A percentile compares a stretch with the other conserved stretches of the same genome.
These are phyloP conservation scores for Protonibea diacanthus DNA, from an alignment of 2,797 vertebrate genomes.

Conservation along the genomic window DNA sequence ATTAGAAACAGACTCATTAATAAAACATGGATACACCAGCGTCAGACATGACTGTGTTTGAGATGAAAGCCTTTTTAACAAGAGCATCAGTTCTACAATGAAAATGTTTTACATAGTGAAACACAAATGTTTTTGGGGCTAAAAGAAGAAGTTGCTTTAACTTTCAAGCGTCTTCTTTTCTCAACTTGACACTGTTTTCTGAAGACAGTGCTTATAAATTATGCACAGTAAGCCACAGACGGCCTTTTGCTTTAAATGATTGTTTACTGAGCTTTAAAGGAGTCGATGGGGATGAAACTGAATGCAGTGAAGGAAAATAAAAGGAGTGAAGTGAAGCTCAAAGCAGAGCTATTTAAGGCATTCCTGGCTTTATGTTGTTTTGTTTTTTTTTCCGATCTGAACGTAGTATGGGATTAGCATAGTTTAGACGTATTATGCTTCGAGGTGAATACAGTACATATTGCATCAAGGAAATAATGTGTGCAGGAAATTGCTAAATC, in stretches of 20 bases:
- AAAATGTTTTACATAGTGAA: conserved; percentile 1
- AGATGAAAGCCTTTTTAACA: conserved; percentile 15
- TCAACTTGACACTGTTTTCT: conserved; percentile 36
- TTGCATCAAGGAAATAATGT: conserved; percentile 29
- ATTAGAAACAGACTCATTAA: conserved; percentile 23
- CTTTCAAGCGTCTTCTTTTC: conserved; percentile 21
- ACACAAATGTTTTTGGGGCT: conserved; percentile 1
- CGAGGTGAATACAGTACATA: conserved; percentile 29
- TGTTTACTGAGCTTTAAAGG: conserved; percentile 45
- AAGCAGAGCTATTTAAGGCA: conserved; percentile 22
- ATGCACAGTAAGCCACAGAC: conserved; percentile 34
- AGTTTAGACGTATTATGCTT: conserved; percentile 36
- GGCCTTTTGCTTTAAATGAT: conserved; percentile 42
- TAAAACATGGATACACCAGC: conserved; percentile 15
- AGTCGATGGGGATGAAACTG: conserved; percentile 16
- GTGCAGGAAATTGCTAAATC: conserved; percentile 31
- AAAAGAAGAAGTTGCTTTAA: conserved; percentile 23
- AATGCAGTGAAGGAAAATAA: conserved; percentile 24
- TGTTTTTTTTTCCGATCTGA: conserved; percentile 4
- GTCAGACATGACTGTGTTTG: background rate
- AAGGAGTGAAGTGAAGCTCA: conserved; percentile 45
- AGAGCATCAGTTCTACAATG: background rate
- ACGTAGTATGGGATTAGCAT: conserved; percentile 51
- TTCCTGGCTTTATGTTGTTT: background rate
- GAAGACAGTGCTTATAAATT: conserved; percentile 50